Percentiles rank a stretch among this genome's conserved stretches.
Conservation (phyloP, 2,888 invertebrate species). For the Aporophyla nigra region DNA sequence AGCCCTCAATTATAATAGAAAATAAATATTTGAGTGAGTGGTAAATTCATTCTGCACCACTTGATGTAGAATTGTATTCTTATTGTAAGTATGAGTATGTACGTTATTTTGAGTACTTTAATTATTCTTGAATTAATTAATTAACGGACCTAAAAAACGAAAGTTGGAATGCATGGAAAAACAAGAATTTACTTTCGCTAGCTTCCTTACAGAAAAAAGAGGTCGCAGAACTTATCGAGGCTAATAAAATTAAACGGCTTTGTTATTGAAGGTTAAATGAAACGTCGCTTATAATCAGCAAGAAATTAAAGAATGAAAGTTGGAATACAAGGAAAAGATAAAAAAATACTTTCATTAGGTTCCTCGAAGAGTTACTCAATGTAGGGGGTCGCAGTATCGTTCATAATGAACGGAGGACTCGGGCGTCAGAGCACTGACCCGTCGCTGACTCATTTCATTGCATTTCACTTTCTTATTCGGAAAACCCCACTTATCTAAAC, state of each 20-base stretch:
- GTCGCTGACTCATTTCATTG: constrained; percentile 72
- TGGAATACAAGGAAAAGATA: constrained; percentile 58
- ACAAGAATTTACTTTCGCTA: constrained; percentile 74
- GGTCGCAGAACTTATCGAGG: constrained; percentile 32
- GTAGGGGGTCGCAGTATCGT: constrained; percentile 61
- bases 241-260: constrained; percentile 34
- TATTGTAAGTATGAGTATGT: not conserved
- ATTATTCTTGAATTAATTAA: constrained; percentile 46
- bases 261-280: constrained; percentile 26
- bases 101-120: constrained; percentile 33
- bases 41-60: not conserved
- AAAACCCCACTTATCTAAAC: constrained; percentile 65
- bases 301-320: constrained; percentile 61
- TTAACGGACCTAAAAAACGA: constrained; percentile 44
- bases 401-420: constrained; percentile 62
- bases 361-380: constrained; percentile 69
- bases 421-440: constrained; percentile 71
- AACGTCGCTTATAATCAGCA: constrained; percentile 10
- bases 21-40: not conserved
- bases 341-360: constrained; percentile 74
- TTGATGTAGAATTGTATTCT: constrained; percentile 8
- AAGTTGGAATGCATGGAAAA: constrained; percentile 59
- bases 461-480: constrained; percentile 84
- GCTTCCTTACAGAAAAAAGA: constrained; percentile 65
- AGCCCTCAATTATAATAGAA: not conserved